Evolutionary conservation across 1,140 invertebrate species (phyloP), one percentile per base, ranked within the genome.

Genomic region (Zaprionus lachaisei): DNA sequence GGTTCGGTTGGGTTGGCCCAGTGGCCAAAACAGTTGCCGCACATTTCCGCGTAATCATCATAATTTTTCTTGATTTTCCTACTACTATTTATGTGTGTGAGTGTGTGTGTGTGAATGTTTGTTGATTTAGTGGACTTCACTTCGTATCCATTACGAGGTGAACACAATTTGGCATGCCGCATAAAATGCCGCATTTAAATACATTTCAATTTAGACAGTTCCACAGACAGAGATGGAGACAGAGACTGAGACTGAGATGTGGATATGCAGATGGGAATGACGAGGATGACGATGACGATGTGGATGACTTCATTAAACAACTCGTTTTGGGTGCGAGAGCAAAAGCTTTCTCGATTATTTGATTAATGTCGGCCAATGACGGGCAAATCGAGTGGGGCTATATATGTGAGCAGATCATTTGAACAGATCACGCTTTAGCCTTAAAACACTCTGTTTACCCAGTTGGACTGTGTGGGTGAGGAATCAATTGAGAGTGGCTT

Each of bases 31-130:
- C 81, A 83, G 72, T 89, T 83, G 84, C 81, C 81, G 89, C 85
- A 87, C 81, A 90, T 87, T 87, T 87, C 84, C 84, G 84, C 81
- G 72, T 87, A 87, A 87, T 87, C 84, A 87, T 89, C 78, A 87
- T 87, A 87, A 87, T 81, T 86, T 86, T 83, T 89, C 69, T 54
- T 77, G 72, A 73, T 82, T 80, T 86, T 86, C 55, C 60, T 12
- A 9, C 12, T 3, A 12, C 58, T 73, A 69, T 81, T 56, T 73
- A 71, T 77, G 71, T 73, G 61, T 62, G 56, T 62, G 24, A 7
- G 22, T 69, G 37, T 68, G 2, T 38, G 20, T 60, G 58, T 41
- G 12, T 34, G 54, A 47, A 61, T 37, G 74, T 85, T 72, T 75
- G 67, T 76, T 86, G 77, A 83, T 80, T 83, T 80, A 72, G 77